Percentiles rank a stretch among this genome's conserved stretches.
These are phyloP conservation scores for Pterocles orientalis DNA, from an alignment of 2,113 vertebrate species.

Conservation along the genomic window DNA sequence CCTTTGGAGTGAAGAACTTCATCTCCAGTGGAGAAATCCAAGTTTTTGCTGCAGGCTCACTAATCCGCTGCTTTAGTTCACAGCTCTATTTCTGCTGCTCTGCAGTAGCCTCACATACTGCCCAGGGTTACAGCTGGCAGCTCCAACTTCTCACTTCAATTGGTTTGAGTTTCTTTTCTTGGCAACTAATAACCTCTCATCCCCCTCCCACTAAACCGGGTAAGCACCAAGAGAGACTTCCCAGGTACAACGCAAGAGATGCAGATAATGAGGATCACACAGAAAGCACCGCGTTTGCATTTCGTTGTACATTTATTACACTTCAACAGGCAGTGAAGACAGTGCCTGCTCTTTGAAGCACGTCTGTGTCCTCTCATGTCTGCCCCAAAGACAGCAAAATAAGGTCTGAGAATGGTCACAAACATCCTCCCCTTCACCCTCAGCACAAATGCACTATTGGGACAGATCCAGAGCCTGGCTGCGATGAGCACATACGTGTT, in stretches of 20 bases:
- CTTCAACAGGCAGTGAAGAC: background rate
- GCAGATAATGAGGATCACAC: background rate
- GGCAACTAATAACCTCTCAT: background rate
- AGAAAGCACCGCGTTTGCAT: rapidly evolving
- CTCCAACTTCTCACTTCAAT: background rate
- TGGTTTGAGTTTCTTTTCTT: background rate
- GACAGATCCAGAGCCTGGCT: background rate
- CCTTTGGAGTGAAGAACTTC: background rate
- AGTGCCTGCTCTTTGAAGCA: rapidly evolving
- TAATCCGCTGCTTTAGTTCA: background rate
- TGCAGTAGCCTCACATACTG: background rate
- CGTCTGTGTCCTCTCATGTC: background rate
- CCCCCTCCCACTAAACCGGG: background rate
- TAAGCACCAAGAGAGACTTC: background rate
- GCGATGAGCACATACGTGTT: background rate
- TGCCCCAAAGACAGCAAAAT: background rate
- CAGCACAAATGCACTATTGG: background rate
- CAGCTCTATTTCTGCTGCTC: background rate
- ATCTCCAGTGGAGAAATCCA: background rate
- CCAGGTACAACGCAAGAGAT: background rate
- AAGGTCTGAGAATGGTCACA: background rate
- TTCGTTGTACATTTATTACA: background rate
- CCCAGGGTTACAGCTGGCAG: background rate
- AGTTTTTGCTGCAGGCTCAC: background rate
- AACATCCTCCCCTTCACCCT: background rate